Percentiles rank a stretch among this genome's conserved stretches.
These are phyloP conservation scores for Brotula barbata DNA, from an alignment of 2,797 vertebrate species.

Conservation along the genomic window DNA sequence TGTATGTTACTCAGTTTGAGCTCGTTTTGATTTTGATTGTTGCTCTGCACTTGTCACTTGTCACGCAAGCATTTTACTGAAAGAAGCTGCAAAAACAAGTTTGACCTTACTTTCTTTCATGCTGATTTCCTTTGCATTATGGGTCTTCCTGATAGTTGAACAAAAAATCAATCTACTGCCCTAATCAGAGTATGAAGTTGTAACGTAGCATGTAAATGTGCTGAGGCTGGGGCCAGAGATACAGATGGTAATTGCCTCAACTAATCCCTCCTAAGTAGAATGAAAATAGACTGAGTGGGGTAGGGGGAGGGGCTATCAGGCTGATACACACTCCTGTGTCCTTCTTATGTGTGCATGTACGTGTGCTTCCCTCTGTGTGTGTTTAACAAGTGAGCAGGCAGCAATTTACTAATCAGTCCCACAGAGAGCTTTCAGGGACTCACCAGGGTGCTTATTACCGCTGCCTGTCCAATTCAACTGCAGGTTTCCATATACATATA, in stretches of 20 bases:
- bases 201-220: too few species aligned
- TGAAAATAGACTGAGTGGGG: constrained; percentile 70
- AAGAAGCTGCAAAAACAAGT: too few species aligned
- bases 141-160: too few species aligned
- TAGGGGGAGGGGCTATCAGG: constrained; percentile 33
- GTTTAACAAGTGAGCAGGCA: background rate
- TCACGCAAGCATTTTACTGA: too few species aligned
- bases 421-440: constrained; percentile 6
- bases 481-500: constrained; percentile 1
- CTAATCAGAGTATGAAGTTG: too few species aligned
- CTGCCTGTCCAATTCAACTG: background rate
- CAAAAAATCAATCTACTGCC: too few species aligned
- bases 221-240: constrained; percentile 6
- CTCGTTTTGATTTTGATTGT: too few species aligned
- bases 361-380: constrained; percentile 8
- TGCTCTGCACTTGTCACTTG: too few species aligned
- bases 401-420: constrained; percentile 19
- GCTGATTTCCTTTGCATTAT: too few species aligned
- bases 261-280: constrained; percentile 76
- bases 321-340: constrained; percentile 19
- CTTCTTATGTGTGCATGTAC: constrained; percentile 7
- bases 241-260: constrained; percentile 61
- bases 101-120: too few species aligned
- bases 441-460: constrained; percentile 11
- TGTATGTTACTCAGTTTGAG: too few species aligned